phyloP scores from a whole-genome alignment of 1,140 invertebrate genomes.

The Penaeus indicus region DNA sequence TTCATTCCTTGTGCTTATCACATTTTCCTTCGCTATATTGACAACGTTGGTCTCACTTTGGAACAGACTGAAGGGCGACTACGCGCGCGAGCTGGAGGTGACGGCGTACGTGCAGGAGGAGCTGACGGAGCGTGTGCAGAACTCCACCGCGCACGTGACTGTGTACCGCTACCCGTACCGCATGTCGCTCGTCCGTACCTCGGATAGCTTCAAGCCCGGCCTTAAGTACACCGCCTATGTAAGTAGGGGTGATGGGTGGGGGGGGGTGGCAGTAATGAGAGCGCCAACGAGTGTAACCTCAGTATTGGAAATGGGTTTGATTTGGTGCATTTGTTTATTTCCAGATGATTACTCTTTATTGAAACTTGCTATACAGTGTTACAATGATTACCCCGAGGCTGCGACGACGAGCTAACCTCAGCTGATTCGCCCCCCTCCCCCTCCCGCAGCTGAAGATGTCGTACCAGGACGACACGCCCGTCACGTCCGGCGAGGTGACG shows the following conservation, averaged over 20 bases:
- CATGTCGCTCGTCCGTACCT: constrained; percentile 84
- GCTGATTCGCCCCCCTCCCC: neutral
- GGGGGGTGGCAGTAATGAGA: too few species aligned
- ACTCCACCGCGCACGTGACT: constrained; percentile 80
- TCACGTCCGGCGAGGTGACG: constrained; percentile 76
- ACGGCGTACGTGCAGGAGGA: constrained; percentile 86
- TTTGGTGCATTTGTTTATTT: neutral
- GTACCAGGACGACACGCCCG: constrained; percentile 82
- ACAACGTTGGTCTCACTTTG: too few species aligned
- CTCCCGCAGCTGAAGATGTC: constrained; percentile 77
- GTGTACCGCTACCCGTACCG: constrained; percentile 86
- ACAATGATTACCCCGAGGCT: too few species aligned
- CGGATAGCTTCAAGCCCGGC: constrained; percentile 89
- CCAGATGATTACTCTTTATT: too few species aligned
- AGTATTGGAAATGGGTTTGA: neutral
- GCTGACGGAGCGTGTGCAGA: constrained; percentile 84
- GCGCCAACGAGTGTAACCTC: neutral
- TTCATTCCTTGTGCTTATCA: neutral
- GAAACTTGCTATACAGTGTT: neutral
- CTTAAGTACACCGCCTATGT: constrained; percentile 86
- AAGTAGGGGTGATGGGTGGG: constrained; percentile 69
- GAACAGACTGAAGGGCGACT: constrained; percentile 79
- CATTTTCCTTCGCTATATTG: neutral
- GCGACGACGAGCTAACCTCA: too few species aligned
- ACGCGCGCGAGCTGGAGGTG: constrained; percentile 80